A percentile compares a stretch with the other conserved stretches of the same genome.
Conservation (phyloP, 2,797 vertebrate genomes). For the Emys orbicularis region DNA sequence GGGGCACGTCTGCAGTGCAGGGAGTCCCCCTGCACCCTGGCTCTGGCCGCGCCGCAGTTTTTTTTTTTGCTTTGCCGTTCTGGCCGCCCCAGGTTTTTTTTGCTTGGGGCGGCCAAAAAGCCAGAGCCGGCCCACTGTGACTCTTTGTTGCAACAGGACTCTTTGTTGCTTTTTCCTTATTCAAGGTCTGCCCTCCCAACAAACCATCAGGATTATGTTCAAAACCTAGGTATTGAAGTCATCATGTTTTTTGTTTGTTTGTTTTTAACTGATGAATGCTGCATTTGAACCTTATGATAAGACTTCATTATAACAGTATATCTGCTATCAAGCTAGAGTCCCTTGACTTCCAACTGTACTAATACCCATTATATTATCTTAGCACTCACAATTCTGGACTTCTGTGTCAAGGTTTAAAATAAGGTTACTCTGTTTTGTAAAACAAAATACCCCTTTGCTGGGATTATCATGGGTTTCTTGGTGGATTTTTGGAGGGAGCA, state of each 20-base stretch:
- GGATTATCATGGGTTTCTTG: constrained; percentile 59
- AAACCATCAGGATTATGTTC: constrained; percentile 1
- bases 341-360: background rate
- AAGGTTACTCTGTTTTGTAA: background rate
- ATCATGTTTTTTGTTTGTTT: background rate
- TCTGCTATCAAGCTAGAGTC: background rate
- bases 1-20: too few relatives aligned
- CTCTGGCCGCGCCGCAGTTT: too few relatives aligned
- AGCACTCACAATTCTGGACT: background rate
- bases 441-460: constrained; percentile 20
- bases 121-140: too few relatives aligned
- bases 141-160: too few relatives aligned
- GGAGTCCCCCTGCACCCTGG: too few relatives aligned
- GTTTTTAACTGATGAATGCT: background rate
- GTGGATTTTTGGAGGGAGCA: constrained; percentile 19
- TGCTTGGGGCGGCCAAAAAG: too few relatives aligned
- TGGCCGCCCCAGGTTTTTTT: too few relatives aligned
- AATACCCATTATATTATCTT: background rate
- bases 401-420: background rate
- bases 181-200: background rate
- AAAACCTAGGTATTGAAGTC: background rate
- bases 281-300: background rate
- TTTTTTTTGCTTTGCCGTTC: too few relatives aligned
- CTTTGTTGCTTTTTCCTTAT: background rate
- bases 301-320: background rate